Evolutionary conservation across 1,140 invertebrate genomes (phyloP), one percentile per base, ranked within the genome.

Genomic region (Maconellicoccus hirsutus): DNA sequence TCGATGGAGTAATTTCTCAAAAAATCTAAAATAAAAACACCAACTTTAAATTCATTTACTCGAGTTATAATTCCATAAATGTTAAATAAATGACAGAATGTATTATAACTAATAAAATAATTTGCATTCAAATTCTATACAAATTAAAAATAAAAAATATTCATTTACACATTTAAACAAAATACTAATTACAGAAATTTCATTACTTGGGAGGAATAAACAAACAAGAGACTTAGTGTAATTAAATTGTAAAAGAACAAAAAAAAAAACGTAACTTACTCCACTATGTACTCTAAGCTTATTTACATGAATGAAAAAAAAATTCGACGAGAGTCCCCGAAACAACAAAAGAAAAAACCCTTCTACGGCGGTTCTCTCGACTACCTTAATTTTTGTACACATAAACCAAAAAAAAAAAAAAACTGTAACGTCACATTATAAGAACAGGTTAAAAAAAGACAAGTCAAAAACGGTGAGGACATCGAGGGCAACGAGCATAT

Each of bases 81-180:
- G 42, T 52, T 52, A 52, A 52, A 52, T 52, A 52, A 52, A 52
- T 52, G 42, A 52, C 42, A 52, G 42, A 52, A 52, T 52, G 42
- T 52, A 52, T 16, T 52, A 52, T 52, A 52, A 52, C 42, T 52
- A 52, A 52, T 52, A 52, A 16, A 52, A 52, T 52, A 52, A 52
- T 33, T 52, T 52, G 42, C 42, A 52, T 52, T 52, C 12, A 52
- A 52, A 52, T n/a, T 52, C 42, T 52, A 52, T 52, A 52, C 42
- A 52, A 52, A 52, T 52, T 52, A 52, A 52, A 33, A 52, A 52
- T 52, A 52, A 52, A 52, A 52, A 52, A 52, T 52, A 52, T 52
- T 16, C 42, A 52, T 52, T 52, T 52, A 52, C 42, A 52, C 42
- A 19, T 52, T 52, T 52, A 8, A 52, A 52, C 6, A 6, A 52